Evolutionary conservation across 2,797 vertebrate genomes (phyloP).

Genomic region (Micromesistius poutassou): DNA sequence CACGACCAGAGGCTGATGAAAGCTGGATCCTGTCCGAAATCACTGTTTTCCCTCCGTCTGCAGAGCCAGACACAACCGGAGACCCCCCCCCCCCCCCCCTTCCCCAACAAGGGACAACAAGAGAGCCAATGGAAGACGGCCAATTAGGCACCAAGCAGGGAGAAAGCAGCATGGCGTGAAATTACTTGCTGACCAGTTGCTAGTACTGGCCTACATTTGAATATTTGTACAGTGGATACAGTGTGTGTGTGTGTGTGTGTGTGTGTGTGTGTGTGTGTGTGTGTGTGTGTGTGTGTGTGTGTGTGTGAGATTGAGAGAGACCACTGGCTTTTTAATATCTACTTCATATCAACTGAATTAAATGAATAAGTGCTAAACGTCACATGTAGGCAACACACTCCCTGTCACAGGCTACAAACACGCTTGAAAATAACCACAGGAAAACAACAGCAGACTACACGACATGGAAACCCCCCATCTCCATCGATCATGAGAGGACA

Average conservation of each 20-base stretch:
- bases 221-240: background rate
- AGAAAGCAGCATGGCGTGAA: background rate
- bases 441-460: background rate
- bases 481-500: background rate
- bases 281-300: too few relatives aligned
- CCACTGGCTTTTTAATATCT: background rate
- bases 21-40: background rate
- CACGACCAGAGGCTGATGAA: background rate
- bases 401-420: background rate
- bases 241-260: too few relatives aligned
- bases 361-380: background rate
- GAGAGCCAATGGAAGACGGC: background rate
- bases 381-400: background rate
- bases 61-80: background rate
- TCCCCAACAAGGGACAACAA: background rate
- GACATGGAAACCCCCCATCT: background rate
- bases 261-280: too few relatives aligned
- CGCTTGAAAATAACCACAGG: background rate
- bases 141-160: background rate
- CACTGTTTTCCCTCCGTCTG: background rate
- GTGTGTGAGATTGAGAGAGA: background rate
- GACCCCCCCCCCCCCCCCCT: too few relatives aligned
- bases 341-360: background rate
- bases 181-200: background rate
- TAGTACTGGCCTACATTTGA: background rate